Conservation (phyloP, 2,113 vertebrate genomes). For the Etia nguti region DNA sequence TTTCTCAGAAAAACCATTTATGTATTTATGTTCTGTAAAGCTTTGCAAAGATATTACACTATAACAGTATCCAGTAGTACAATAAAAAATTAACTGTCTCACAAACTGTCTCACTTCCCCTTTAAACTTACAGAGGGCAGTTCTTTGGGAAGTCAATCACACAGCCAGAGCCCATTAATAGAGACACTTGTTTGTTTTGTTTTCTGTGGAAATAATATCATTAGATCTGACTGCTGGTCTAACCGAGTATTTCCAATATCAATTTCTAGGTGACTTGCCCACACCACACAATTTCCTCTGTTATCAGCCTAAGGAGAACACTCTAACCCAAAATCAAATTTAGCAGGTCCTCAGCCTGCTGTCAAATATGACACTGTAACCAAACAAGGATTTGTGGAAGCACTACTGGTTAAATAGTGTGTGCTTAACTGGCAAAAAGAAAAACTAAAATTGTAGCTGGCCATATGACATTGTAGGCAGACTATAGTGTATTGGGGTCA, state of each 20-base stretch:
- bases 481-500: neutral
- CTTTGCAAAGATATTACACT: neutral
- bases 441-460: neutral
- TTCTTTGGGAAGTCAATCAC: neutral
- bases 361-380: neutral
- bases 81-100: neutral
- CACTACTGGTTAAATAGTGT: neutral
- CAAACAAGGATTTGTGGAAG: neutral
- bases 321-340: neutral
- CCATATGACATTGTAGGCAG: neutral
- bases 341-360: neutral
- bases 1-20: neutral
- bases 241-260: neutral
- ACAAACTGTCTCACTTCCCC: neutral
- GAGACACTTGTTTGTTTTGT: neutral
- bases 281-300: neutral
- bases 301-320: neutral
- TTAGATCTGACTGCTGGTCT: neutral
- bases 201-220: constrained; percentile 10
- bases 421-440: neutral
- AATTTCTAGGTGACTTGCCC: neutral
- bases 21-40: neutral
- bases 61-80: neutral
- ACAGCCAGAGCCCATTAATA: neutral
- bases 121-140: neutral